Evolutionary conservation across 2,797 vertebrate species (phyloP), one percentile per base, ranked within the genome.

Genomic region (Sebastes cheni): DNA sequence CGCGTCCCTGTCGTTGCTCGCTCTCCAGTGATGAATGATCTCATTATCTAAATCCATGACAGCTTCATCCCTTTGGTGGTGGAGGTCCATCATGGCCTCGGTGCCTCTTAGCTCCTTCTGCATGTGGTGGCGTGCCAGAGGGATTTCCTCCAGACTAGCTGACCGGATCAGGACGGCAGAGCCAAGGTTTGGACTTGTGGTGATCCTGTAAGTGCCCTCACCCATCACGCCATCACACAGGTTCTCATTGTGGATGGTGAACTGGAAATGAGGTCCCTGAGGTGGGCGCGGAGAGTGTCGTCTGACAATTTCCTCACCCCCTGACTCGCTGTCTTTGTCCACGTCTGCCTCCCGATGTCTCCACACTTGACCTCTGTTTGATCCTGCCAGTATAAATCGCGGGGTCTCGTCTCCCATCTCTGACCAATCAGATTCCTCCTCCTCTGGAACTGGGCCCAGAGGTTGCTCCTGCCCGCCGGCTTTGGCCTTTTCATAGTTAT

Each of bases 361-460:
- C 95, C 94, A 95, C 7, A 68, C 67, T n/a, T 85, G 91, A 77
- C 69, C 69, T 75, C 85, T 88, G 54, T 81, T 84, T 8, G 90
- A 91, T 32, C 90, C 84, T 22, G 72, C 93, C 29, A 89, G 36
- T 39, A 86, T 60, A 69, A 89, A 91, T n/a, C 69, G 83, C 11
- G 93, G 92, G 14, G 75, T 88, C 42, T 95, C 95, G 1, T 95
- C 95, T 55, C 94, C 94, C 30, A 93, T 85, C 86, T 96, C 95
- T 22, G 95, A 96, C 95, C 95, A 96, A 79, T 96, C 96, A 5
- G 95, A 95, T 70, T 96, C 96, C 73, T 94, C 94, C 72, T 96
- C 95, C 80, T 96, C 95, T 79, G 93, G 94, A 30, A 96, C 93
- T 3, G 94, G 89, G 8, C 95, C 93, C 75, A 96, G 80, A n/a